Percentiles rank a stretch among this genome's conserved stretches.
These are phyloP conservation scores for Lasaia peninsularis DNA, from an alignment of 1,140 invertebrate species.

Conservation along the genomic window DNA sequence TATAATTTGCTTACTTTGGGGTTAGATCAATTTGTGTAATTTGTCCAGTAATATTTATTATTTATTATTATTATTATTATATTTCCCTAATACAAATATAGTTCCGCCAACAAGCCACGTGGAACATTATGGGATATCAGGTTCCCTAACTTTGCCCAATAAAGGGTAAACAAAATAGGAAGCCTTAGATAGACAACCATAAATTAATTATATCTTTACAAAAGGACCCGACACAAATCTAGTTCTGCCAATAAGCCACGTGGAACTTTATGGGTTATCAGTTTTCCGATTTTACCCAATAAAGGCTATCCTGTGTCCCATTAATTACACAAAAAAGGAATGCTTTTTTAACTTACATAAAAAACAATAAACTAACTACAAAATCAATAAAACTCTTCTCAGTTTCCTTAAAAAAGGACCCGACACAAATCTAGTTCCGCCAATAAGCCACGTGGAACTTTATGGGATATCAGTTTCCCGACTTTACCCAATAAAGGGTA, in stretches of 20 bases:
- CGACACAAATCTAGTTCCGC: constrained; percentile 43
- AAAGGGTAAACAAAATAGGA: constrained; percentile 74
- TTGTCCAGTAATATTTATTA: too few relatives aligned
- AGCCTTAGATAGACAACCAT: constrained; percentile 15
- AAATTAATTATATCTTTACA: constrained; percentile 8
- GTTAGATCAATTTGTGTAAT: too few relatives aligned
- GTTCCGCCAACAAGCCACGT: constrained; percentile 24
- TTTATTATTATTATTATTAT: too few relatives aligned
- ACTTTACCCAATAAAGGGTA: constrained; percentile 72
- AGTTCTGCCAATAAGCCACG: constrained; percentile 23
- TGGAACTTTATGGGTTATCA: constrained; percentile 62
- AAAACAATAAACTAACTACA: neutral
- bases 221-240: constrained; percentile 53
- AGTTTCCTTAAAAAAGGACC: constrained; percentile 34
- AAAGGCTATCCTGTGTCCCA: constrained; percentile 71
- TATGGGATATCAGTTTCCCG: constrained; percentile 65
- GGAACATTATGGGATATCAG: constrained; percentile 62
- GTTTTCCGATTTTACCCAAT: constrained; percentile 67
- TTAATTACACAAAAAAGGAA: constrained; percentile 71
- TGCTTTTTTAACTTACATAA: too few relatives aligned
- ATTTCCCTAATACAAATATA: constrained; percentile 51
- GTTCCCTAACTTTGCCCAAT: constrained; percentile 67
- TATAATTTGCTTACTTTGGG: too few relatives aligned
- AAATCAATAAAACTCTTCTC: constrained; percentile 12
- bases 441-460: constrained; percentile 39